These are phyloP conservation scores for Hystrix brachyura DNA, from an alignment of 2,113 vertebrate species.

Conservation along the genomic window DNA sequence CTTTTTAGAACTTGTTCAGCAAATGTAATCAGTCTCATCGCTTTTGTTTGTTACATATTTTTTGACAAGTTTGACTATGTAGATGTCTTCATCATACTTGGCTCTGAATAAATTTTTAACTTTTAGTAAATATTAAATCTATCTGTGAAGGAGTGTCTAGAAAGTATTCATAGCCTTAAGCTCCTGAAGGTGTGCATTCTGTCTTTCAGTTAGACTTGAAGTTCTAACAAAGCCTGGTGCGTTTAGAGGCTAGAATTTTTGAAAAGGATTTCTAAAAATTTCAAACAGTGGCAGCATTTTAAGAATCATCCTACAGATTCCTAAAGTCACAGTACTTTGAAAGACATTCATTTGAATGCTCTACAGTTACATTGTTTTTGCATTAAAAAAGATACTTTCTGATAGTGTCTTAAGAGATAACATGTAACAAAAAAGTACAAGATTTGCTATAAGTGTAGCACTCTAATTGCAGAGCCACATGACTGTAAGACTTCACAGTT, in stretches of 20 bases:
- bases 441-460: not conserved
- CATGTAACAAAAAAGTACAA: not conserved
- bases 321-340: constrained; percentile 29
- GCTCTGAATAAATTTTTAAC: constrained; percentile 58
- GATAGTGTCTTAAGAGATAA: not conserved
- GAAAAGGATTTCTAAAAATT: constrained; percentile 41
- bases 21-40: not conserved
- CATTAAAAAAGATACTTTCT: not conserved
- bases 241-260: not conserved
- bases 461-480: not conserved
- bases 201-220: constrained; percentile 48
- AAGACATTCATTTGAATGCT: constrained; percentile 39
- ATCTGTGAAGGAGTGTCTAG: not conserved
- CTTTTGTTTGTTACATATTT: constrained; percentile 21
- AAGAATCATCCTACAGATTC: not conserved
- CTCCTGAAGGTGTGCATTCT: not conserved
- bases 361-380: constrained; percentile 1
- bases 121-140: constrained; percentile 64
- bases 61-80: constrained; percentile 55
- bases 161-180: not conserved
- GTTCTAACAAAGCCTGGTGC: not conserved
- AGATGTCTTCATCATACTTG: constrained; percentile 41
- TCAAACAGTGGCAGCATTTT: constrained; percentile 11
- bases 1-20: constrained; percentile 43
- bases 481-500: not conserved